phyloP scores from a whole-genome alignment of 2,113 vertebrate genomes.

The Condylura cristata region DNA sequence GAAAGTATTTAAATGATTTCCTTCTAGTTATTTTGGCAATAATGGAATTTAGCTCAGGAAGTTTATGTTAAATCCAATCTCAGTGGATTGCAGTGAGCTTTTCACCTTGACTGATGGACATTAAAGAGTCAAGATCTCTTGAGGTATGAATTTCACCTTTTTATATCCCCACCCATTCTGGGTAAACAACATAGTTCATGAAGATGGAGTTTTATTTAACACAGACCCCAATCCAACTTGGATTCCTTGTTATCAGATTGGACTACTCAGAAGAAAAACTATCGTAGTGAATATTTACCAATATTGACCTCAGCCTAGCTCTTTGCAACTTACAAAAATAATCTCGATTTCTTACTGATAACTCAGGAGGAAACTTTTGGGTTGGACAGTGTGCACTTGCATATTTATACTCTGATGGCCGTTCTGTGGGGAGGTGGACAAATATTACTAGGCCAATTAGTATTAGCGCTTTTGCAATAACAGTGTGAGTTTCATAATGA shows the following conservation, averaged over 20 bases:
- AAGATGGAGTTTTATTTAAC: slow-evolving; percentile 70
- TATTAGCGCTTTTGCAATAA: slow-evolving; percentile 44
- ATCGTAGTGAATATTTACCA: slow-evolving; percentile 71
- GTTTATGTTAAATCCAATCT: slow-evolving; percentile 84
- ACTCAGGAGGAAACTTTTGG: not conserved
- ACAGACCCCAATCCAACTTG: slow-evolving; percentile 48
- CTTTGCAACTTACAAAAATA: slow-evolving; percentile 44
- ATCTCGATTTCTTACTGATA: slow-evolving; percentile 27
- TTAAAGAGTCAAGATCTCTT: slow-evolving; percentile 77
- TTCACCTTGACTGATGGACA: slow-evolving; percentile 80
- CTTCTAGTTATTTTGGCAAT: slow-evolving; percentile 84
- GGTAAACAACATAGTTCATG: slow-evolving; percentile 66
- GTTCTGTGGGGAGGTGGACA: not conserved
- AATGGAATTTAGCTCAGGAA: slow-evolving; percentile 84
- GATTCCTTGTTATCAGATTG: slow-evolving; percentile 64
- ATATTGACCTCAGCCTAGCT: slow-evolving; percentile 51
- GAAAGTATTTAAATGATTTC: slow-evolving; percentile 80
- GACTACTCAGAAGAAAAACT: slow-evolving; percentile 75
- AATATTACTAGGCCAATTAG: slow-evolving; percentile 58
- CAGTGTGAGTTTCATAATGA: not conserved
- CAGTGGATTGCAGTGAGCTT: slow-evolving; percentile 78
- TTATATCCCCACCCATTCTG: not conserved
- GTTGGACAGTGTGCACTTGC: not conserved
- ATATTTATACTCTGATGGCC: slow-evolving; percentile 36
- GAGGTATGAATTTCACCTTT: slow-evolving; percentile 74